phyloP scores from a whole-genome alignment of 2,888 invertebrate genomes.

The Nasonovia ribisnigri region DNA sequence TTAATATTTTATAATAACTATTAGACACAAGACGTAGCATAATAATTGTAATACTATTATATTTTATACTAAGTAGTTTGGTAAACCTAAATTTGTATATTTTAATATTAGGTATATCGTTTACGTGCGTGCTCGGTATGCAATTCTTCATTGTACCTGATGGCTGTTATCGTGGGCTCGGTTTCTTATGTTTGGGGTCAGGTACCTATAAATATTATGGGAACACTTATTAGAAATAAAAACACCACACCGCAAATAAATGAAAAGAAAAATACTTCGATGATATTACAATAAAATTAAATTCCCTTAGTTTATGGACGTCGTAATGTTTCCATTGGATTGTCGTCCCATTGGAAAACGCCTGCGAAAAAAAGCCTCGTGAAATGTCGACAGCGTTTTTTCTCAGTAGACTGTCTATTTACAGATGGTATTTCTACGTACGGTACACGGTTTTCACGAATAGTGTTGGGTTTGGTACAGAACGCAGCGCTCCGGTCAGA shows the following conservation, averaged over 20 bases:
- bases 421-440: background rate
- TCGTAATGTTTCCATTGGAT: background rate
- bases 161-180: background rate
- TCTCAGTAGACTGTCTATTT: background rate
- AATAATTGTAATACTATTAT: background rate
- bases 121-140: too few relatives aligned
- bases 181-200: background rate
- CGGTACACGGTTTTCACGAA: background rate
- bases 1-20: background rate
- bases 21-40: background rate
- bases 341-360: background rate
- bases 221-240: background rate
- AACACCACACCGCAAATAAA: background rate
- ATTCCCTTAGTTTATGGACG: background rate
- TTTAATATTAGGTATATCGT: too few relatives aligned
- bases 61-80: background rate
- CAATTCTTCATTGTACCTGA: background rate
- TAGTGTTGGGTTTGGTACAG: background rate
- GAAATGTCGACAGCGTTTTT: background rate
- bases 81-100: too few relatives aligned
- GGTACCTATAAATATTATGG: background rate
- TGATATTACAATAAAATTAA: background rate
- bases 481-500: background rate
- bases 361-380: background rate
- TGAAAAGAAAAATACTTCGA: background rate